A percentile compares a stretch with the other conserved stretches of the same genome.
These are phyloP conservation scores for Heterodera filipjevi DNA, from an alignment of 2,888 invertebrate genomes.

Conservation along the genomic window DNA sequence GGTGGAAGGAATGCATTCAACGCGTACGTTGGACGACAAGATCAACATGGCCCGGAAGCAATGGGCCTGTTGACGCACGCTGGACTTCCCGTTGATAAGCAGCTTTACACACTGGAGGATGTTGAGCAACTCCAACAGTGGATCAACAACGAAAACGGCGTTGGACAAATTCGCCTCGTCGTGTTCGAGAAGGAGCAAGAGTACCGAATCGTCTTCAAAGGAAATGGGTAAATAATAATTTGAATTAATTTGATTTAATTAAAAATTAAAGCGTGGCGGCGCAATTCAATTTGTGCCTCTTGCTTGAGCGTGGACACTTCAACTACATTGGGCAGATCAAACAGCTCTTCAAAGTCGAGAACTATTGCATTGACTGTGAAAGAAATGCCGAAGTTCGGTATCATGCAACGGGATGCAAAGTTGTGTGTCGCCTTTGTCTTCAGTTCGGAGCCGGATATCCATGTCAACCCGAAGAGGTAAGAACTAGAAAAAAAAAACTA, in stretches of 20 bases:
- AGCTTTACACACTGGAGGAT: not conserved
- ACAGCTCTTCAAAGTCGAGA: not conserved
- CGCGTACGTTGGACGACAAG: not conserved
- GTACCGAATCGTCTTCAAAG: conserved; percentile 12
- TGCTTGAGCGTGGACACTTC: not conserved
- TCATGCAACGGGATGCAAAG: not conserved
- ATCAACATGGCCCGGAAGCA: not conserved
- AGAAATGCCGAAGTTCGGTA: not conserved
- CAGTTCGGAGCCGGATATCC: not conserved
- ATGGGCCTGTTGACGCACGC: not conserved
- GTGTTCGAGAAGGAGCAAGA: conserved; percentile 6
- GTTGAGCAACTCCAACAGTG: not conserved
- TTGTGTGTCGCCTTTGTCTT: conserved; percentile 12
- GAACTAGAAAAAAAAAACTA: too few species aligned
- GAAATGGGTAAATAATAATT: not conserved
- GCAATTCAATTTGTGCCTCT: not conserved
- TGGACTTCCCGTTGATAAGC: not conserved
- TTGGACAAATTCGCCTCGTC: not conserved
- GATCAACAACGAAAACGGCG: not conserved
- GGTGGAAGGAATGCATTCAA: not conserved
- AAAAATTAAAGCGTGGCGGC: not conserved
- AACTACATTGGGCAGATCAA: not conserved
- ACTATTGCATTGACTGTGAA: conserved; percentile 2
- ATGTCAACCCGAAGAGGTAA: conserved; percentile 7
- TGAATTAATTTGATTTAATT: not conserved